Evolutionary conservation across 2,113 vertebrate species (phyloP).

Genomic region (Microcebus jonahi): DNA sequence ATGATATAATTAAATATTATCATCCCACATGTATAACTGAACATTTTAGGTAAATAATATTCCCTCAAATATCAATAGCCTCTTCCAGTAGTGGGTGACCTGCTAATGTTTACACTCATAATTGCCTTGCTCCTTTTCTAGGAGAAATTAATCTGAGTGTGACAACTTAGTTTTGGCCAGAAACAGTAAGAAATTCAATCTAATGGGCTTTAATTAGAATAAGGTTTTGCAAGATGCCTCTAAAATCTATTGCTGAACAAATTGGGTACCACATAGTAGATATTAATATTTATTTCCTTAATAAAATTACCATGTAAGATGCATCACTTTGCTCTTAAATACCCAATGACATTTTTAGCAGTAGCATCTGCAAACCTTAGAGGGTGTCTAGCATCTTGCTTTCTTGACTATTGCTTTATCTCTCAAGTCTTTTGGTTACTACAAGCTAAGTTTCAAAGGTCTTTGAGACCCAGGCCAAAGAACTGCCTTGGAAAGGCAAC

Average conservation of each 20-base stretch:
- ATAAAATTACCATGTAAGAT: neutral
- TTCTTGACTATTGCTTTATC: neutral
- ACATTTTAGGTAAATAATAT: neutral
- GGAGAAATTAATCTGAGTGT: neutral
- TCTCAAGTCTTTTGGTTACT: neutral
- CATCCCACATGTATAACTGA: neutral
- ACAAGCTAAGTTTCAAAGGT: neutral
- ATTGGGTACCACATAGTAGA: neutral
- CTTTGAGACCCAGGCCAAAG: neutral
- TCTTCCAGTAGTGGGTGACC: neutral
- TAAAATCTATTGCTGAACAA: neutral
- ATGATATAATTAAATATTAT: neutral
- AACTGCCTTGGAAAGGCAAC: neutral
- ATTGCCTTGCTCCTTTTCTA: neutral
- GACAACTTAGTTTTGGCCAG: neutral
- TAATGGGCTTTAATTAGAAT: neutral
- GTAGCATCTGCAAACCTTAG: neutral
- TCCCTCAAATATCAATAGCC: neutral
- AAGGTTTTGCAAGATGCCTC: neutral
- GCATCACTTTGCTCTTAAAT: neutral
- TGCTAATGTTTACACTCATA: neutral
- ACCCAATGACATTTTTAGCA: neutral
- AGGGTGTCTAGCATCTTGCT: neutral
- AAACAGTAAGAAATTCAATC: slow-evolving; percentile 29
- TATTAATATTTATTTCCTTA: neutral